These are phyloP conservation scores for Nasonia oneida DNA, from an alignment of 2,888 invertebrate species.

Conservation along the genomic window DNA sequence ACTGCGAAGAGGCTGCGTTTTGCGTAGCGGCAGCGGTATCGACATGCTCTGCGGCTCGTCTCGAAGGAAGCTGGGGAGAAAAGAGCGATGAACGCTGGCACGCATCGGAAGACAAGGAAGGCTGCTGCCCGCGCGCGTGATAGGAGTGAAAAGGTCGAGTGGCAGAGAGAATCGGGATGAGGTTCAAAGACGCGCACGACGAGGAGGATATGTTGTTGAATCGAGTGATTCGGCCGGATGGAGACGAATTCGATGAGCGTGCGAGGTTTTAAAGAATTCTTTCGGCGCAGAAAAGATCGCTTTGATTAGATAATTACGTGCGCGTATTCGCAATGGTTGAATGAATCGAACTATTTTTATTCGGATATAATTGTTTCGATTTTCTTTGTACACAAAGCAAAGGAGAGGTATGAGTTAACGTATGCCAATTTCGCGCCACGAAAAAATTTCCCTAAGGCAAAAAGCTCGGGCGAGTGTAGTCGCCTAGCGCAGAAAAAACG, in stretches of 20 bases:
- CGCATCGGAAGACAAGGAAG: constrained; percentile 61
- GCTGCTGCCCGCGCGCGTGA: constrained; percentile 54
- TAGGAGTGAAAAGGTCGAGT: constrained; percentile 59
- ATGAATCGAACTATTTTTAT: no score
- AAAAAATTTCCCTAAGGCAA: background rate
- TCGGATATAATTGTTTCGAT: no score
- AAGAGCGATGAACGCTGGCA: constrained; percentile 54
- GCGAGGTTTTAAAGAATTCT: background rate
- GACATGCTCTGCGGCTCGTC: constrained; percentile 50
- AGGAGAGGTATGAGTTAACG: no score
- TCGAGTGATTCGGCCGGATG: background rate
- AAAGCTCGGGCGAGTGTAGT: background rate
- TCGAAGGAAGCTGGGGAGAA: constrained; percentile 44
- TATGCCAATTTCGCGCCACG: background rate
- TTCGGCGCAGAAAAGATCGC: background rate
- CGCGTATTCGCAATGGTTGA: no score
- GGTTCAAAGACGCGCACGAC: background rate
- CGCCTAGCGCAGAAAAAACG: background rate
- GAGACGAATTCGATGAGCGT: background rate
- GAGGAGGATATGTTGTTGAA: background rate
- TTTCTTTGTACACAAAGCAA: no score
- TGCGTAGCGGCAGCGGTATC: constrained; percentile 37
- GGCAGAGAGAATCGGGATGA: constrained; percentile 54
- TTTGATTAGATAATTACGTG: background rate
- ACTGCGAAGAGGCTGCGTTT: constrained; percentile 30